Evolutionary conservation across 2,113 vertebrate species (phyloP).

Genomic region (Gila orcuttii): DNA sequence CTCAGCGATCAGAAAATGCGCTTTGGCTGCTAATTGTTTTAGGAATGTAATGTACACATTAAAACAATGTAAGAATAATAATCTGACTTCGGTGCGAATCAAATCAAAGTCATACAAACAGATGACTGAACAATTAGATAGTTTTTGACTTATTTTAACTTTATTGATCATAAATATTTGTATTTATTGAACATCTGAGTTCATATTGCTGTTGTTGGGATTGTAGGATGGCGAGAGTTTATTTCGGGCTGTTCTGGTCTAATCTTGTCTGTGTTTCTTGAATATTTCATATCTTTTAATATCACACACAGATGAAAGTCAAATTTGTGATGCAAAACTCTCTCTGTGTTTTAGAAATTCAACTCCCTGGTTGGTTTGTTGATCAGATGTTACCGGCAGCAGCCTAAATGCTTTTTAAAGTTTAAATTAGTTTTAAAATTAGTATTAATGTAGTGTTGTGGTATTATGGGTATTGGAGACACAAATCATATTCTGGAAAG

Average conservation of each 20-base stretch:
- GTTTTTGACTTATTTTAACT: not conserved
- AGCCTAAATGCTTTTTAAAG: constrained; percentile 23
- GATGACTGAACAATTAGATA: not conserved
- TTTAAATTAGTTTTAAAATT: not conserved
- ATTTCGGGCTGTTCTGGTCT: not conserved
- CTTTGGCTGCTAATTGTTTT: not conserved
- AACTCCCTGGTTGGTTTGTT: constrained; percentile 15
- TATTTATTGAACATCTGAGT: not conserved
- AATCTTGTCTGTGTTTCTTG: not conserved
- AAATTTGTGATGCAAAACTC: constrained; percentile 27
- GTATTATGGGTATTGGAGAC: not conserved
- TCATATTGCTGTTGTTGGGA: not conserved
- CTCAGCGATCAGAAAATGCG: not conserved
- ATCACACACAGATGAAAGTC: constrained; percentile 13
- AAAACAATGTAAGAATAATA: not conserved
- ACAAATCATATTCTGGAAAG: constrained; percentile 1
- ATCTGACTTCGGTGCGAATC: not conserved
- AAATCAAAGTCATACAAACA: not conserved
- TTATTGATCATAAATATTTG: not conserved
- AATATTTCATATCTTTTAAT: constrained; percentile 25
- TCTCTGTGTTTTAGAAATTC: constrained; percentile 5
- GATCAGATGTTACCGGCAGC: not conserved
- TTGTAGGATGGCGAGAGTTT: not conserved
- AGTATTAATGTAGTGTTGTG: not conserved
- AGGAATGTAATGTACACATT: not conserved